These are phyloP conservation scores for Zeugodacus cucurbitae DNA, from an alignment of 1,140 invertebrate genomes.

Conservation along the genomic window DNA sequence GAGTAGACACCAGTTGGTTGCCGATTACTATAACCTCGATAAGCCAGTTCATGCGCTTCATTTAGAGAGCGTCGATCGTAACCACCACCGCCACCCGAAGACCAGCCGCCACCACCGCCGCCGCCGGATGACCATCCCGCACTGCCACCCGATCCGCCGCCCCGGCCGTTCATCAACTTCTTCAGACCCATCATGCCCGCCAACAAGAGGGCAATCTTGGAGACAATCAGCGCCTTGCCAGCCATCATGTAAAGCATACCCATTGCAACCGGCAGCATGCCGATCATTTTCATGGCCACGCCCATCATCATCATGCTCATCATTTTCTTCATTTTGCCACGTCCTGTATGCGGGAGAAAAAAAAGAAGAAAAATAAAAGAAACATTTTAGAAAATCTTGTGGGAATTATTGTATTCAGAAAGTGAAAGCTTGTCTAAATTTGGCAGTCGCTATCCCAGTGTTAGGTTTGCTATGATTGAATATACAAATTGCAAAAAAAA, in stretches of 20 bases:
- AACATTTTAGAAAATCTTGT: neutral
- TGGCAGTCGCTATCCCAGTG: too few relatives aligned
- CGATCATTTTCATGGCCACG: slow-evolving; percentile 79
- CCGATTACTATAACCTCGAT: slow-evolving; percentile 69
- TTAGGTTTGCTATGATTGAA: neutral
- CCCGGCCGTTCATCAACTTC: slow-evolving; percentile 77
- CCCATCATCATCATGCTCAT: slow-evolving; percentile 87
- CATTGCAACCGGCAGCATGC: slow-evolving; percentile 78
- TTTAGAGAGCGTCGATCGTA: slow-evolving; percentile 69
- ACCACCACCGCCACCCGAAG: slow-evolving; percentile 69
- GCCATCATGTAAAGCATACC: slow-evolving; percentile 79
- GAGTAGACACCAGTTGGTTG: neutral
- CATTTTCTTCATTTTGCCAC: slow-evolving; percentile 85
- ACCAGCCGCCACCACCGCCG: slow-evolving; percentile 71
- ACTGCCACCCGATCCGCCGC: slow-evolving; percentile 68
- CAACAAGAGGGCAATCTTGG: slow-evolving; percentile 80
- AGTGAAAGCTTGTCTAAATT: slow-evolving; percentile 14
- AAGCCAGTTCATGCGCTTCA: slow-evolving; percentile 74
- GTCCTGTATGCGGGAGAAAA: slow-evolving; percentile 68
- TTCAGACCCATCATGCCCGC: slow-evolving; percentile 83
- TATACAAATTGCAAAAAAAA: neutral
- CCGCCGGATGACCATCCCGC: slow-evolving; percentile 71
- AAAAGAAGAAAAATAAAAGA: slow-evolving; percentile 35
- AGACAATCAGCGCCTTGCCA: slow-evolving; percentile 81
- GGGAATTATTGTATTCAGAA: neutral